These are phyloP conservation scores for Kryphioiulus occultus DNA, from an alignment of 2,888 invertebrate genomes.

Conservation along the genomic window DNA sequence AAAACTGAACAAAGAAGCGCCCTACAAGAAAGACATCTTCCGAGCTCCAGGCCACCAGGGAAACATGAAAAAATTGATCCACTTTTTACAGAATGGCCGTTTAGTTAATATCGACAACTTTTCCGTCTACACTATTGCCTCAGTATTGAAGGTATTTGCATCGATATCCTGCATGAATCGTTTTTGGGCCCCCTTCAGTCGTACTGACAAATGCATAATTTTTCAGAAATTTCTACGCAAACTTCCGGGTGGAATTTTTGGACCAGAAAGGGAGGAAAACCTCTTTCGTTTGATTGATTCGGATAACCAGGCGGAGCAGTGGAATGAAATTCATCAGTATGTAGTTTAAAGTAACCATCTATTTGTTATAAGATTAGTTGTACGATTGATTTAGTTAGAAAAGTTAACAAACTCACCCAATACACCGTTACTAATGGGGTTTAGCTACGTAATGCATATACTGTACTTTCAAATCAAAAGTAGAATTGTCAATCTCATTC, in stretches of 20 bases:
- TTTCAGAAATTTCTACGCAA: conserved; percentile 88
- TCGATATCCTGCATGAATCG: background rate
- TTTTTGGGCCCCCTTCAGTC: background rate
- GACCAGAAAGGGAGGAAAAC: conserved; percentile 86
- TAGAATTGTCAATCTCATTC: background rate
- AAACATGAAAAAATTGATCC: conserved; percentile 91
- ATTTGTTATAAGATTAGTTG: background rate
- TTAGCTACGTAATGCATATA: too few species aligned
- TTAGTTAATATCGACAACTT: conserved; percentile 93
- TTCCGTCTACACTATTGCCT: conserved; percentile 97
- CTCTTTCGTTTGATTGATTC: conserved; percentile 88
- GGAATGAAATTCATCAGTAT: conserved; percentile 91
- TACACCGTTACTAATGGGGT: too few species aligned
- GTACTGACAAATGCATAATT: conserved; percentile 20
- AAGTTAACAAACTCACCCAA: too few species aligned
- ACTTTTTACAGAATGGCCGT: conserved; percentile 87
- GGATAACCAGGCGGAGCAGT: conserved; percentile 81
- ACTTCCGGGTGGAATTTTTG: conserved; percentile 96
- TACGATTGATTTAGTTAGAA: too few species aligned
- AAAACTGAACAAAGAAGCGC: conserved; percentile 94
- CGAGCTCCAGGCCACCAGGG: conserved; percentile 94
- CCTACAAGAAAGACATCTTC: conserved; percentile 90
- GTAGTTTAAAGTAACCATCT: conserved; percentile 56
- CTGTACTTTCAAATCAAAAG: too few species aligned
- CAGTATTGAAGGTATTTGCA: conserved; percentile 79